Evolutionary conservation across 2,113 vertebrate species (phyloP).

Genomic region (Forbesichthys agassizii): DNA sequence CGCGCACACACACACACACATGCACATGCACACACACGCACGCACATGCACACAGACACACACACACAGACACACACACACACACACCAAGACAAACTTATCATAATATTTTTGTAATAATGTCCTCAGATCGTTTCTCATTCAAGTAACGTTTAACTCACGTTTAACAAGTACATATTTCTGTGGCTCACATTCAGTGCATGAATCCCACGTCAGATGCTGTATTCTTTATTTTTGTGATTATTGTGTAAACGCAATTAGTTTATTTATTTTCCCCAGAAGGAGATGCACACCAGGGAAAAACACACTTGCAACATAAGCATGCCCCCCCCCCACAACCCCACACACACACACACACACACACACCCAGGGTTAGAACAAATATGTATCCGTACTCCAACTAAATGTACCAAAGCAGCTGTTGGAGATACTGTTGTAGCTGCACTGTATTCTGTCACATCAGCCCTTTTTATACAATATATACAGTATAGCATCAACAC

Average conservation of each 20-base stretch:
- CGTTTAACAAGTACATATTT: too few species aligned
- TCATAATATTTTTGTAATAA: too few species aligned
- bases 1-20: neutral
- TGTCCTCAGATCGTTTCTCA: too few species aligned
- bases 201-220: too few species aligned
- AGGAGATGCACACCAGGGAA: constrained; percentile 1
- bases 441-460: neutral
- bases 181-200: too few species aligned
- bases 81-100: constrained; percentile 8
- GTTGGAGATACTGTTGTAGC: neutral
- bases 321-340: too few species aligned
- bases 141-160: too few species aligned
- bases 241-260: too few species aligned
- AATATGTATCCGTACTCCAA: neutral
- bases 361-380: neutral
- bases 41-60: neutral
- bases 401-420: neutral
- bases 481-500: neutral
- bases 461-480: neutral
- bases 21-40: neutral
- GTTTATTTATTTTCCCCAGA: neutral
- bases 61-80: neutral
- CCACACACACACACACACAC: neutral
- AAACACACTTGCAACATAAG: neutral
- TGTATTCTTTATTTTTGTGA: too few species aligned